Conservation (phyloP, 2,888 invertebrate genomes). For the Eilema caniola region DNA sequence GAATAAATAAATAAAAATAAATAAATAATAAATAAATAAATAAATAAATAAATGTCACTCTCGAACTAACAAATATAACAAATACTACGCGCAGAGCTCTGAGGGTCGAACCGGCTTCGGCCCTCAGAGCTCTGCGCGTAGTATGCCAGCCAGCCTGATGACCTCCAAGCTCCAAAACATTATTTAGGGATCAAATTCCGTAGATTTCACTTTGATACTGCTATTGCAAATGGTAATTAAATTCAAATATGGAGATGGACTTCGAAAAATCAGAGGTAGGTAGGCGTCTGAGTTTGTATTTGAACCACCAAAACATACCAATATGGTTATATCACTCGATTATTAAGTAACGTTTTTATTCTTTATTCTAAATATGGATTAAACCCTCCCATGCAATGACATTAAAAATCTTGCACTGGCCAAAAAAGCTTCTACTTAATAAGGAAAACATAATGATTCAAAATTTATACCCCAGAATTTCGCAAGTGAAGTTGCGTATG, state of each 20-base stretch:
- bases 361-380: neutral
- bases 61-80: too few species aligned
- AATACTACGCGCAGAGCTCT: too few species aligned
- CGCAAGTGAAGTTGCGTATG: neutral
- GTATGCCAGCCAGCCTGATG: too few species aligned
- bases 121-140: too few species aligned
- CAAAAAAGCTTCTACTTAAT: neutral
- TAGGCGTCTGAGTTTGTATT: neutral
- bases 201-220: too few species aligned
- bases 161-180: too few species aligned
- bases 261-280: neutral
- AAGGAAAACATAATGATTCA: conserved; percentile 2
- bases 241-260: neutral
- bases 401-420: neutral
- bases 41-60: too few species aligned
- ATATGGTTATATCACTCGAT: neutral
- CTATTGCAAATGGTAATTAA: neutral
- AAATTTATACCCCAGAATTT: neutral
- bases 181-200: too few species aligned
- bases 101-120: too few species aligned
- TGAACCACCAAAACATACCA: neutral
- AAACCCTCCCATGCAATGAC: neutral
- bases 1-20: too few species aligned
- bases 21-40: too few species aligned
- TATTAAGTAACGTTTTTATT: neutral